These are phyloP conservation scores for Saturnia pavonia DNA, from an alignment of 2,888 invertebrate genomes.

Conservation along the genomic window DNA sequence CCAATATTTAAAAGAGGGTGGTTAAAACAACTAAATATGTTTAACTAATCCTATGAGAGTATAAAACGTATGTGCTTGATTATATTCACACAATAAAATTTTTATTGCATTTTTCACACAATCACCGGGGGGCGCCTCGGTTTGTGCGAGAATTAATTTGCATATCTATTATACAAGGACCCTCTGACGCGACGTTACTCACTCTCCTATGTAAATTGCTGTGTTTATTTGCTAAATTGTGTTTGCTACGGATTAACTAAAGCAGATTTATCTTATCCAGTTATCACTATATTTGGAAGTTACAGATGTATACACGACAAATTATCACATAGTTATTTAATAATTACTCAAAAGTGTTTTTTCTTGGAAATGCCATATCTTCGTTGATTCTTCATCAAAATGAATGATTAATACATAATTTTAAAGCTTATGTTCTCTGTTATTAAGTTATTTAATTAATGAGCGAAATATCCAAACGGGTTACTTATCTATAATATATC, in stretches of 20 bases:
- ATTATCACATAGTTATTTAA: no score
- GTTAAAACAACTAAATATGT: neutral
- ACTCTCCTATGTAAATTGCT: slow-evolving; percentile 53
- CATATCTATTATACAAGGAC: slow-evolving; percentile 55
- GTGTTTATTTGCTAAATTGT: slow-evolving; percentile 69
- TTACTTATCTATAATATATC: no score
- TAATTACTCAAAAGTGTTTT: no score
- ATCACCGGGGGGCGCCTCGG: neutral
- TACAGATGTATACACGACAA: neutral
- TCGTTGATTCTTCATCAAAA: no score
- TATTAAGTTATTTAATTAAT: no score
- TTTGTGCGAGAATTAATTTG: slow-evolving; percentile 53
- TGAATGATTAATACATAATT: no score
- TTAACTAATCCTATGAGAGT: slow-evolving; percentile 3
- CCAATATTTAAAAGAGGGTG: neutral
- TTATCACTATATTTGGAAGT: neutral
- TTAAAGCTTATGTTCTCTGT: no score
- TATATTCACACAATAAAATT: slow-evolving; percentile 20
- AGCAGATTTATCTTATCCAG: slow-evolving; percentile 6
- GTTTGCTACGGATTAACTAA: slow-evolving; percentile 49
- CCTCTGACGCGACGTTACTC: slow-evolving; percentile 37
- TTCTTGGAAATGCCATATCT: no score
- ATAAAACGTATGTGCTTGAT: slow-evolving; percentile 7
- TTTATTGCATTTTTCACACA: slow-evolving; percentile 26
- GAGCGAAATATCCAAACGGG: no score